Evolutionary conservation across 2,113 vertebrate genomes (phyloP), one percentile per base, ranked within the genome.

Genomic region (Semnornis frantzii): DNA sequence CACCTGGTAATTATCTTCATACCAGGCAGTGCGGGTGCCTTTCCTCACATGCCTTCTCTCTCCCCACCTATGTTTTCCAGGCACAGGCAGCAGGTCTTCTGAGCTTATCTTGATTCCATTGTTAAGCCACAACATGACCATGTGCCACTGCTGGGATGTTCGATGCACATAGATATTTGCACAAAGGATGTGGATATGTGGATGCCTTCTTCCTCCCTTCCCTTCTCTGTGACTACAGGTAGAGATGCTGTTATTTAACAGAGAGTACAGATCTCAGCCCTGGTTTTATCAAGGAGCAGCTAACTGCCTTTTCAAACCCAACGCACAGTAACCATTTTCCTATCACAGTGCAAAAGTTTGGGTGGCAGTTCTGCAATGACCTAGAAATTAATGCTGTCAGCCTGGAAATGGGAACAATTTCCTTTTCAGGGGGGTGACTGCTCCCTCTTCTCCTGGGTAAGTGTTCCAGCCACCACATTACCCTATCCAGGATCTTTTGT

Each of bases 341-440:
- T 21, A 85, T 8, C 65, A 59, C 85, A 90, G 69, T 8, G 20
- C 30, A 85, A 50, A 44, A 15, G 11, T 12, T 77, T 62, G 71
- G 25, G 39, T 87, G 64, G 85, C 59, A 85, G 78, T 15, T 89
- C 78, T 76, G 57, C 79, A 82, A 87, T 76, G 88, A 82, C 72
- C 71, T 76, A 69, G 82, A 91, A 92, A 89, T 85, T 50, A 91
- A 82, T 46, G 82, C 30, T 85, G 55, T 91, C 92, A 87, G 71
- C 75, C 87, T 92, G 55, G 75, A 94, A 92, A 87, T 30, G 30
- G 78, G 71, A 92, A 85, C 60, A 66, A 89, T 89, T 95, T 89
- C 85, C 76, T 85, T 87, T 93, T 68, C 64, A 80, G 60, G n/a
- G 33, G 31, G 33, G 85, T 25, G 9, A 6, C 24, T 74, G 31